A percentile compares a stretch with the other conserved stretches of the same genome.
These are phyloP conservation scores for Drosophila kambysellisi DNA, from an alignment of 2,888 invertebrate genomes.

Conservation along the genomic window DNA sequence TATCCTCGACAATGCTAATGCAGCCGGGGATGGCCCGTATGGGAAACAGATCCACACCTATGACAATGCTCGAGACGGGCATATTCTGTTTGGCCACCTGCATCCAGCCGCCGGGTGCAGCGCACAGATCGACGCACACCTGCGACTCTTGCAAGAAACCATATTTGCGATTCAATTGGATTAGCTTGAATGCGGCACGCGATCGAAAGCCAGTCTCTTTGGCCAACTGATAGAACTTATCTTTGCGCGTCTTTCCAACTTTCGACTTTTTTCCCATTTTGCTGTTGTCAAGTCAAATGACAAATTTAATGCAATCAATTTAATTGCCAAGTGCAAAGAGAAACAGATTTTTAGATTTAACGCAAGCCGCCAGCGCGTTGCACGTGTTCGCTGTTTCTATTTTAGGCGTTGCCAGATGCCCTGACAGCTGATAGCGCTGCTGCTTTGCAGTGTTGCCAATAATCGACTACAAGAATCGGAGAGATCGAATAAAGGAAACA, in stretches of 20 bases:
- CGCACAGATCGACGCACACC: constrained; percentile 99
- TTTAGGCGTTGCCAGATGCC: constrained; percentile 41
- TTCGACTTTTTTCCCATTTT: constrained; percentile 98
- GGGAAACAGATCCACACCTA: constrained; percentile 98
- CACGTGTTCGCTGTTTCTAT: constrained; percentile 52
- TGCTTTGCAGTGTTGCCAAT: constrained; percentile 11
- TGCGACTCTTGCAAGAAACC: constrained; percentile 97
- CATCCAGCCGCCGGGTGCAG: constrained; percentile 99
- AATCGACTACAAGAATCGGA: neutral
- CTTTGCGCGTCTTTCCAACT: constrained; percentile 98
- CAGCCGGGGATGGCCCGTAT: constrained; percentile 96
- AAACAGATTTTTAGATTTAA: constrained; percentile 18
- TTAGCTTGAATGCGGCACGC: constrained; percentile 99
- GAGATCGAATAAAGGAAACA: neutral
- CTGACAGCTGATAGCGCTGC: constrained; percentile 15
- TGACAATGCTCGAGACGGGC: constrained; percentile 97
- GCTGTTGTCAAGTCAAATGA: constrained; percentile 58
- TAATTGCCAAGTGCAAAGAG: constrained; percentile 7
- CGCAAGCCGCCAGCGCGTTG: constrained; percentile 53
- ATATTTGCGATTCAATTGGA: constrained; percentile 98
- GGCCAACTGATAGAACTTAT: constrained; percentile 99
- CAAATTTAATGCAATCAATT: neutral
- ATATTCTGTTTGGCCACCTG: constrained; percentile 99
- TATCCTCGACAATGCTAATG: constrained; percentile 96
- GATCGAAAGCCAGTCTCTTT: constrained; percentile 99